A percentile compares a stretch with the other conserved stretches of the same genome.
Conservation (phyloP, 1,140 invertebrate species). For the Tyrophagus putrescentiae region DNA sequence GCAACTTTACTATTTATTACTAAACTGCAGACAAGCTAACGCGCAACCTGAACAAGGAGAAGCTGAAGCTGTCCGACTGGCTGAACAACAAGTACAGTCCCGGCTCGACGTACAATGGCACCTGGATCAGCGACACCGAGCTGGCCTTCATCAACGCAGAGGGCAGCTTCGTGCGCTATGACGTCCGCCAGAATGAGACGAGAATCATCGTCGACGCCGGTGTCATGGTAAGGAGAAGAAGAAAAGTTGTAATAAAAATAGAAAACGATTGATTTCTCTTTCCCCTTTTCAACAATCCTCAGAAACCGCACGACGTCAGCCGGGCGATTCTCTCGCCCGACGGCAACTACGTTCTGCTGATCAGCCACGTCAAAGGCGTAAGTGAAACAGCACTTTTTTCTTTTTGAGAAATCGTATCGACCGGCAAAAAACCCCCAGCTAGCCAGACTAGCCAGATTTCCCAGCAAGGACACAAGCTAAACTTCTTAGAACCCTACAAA, state of each 20-base stretch:
- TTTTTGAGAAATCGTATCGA: too few relatives aligned
- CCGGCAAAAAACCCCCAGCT: too few relatives aligned
- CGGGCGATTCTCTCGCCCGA: constrained; percentile 26
- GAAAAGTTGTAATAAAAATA: background rate
- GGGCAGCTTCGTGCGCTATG: constrained; percentile 56
- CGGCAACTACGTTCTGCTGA: constrained; percentile 24
- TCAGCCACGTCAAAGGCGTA: constrained; percentile 25
- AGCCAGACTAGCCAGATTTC: too few relatives aligned
- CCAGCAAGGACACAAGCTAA: too few relatives aligned
- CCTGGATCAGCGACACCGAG: constrained; percentile 17
- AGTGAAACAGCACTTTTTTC: too few relatives aligned
- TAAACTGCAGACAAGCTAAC: constrained; percentile 7
- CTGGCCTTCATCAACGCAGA: constrained; percentile 43
- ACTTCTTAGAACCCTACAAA: too few relatives aligned
- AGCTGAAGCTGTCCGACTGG: constrained; percentile 15
- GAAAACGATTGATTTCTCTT: background rate
- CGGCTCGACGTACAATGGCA: constrained; percentile 18
- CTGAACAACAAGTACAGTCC: constrained; percentile 10
- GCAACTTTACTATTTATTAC: background rate
- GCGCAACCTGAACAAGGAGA: constrained; percentile 14
- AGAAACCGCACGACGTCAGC: constrained; percentile 25
- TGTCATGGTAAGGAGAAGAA: constrained; percentile 5
- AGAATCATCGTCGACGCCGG: background rate
- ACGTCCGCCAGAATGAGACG: background rate
- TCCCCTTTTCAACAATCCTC: background rate